Evolutionary conservation across 1,140 invertebrate species (phyloP).

Genomic region (Cephus cinctus): DNA sequence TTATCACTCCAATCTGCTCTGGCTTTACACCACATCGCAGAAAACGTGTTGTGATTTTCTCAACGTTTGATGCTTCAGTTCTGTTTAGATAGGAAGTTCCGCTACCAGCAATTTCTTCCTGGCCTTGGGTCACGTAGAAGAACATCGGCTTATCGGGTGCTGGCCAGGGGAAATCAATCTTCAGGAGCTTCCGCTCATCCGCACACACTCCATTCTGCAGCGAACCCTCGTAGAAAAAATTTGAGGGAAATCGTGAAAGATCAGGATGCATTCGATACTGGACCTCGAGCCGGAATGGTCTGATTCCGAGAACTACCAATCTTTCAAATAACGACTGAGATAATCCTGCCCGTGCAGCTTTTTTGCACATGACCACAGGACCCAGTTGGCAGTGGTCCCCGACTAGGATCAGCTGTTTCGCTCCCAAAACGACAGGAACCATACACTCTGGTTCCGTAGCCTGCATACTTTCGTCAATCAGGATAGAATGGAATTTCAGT

Average conservation of each 20-base stretch:
- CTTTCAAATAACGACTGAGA: slow-evolving; percentile 98
- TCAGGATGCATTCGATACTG: slow-evolving; percentile 99
- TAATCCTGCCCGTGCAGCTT: slow-evolving; percentile 93
- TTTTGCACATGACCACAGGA: slow-evolving; percentile 99
- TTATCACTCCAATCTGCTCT: slow-evolving; percentile 99
- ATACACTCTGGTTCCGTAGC: slow-evolving; percentile 98
- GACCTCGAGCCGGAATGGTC: slow-evolving; percentile 93
- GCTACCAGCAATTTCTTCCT: slow-evolving; percentile 97
- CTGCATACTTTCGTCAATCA: slow-evolving; percentile 98
- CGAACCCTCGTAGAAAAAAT: slow-evolving; percentile 99
- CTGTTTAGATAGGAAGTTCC: slow-evolving; percentile 98
- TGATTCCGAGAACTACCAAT: slow-evolving; percentile 92
- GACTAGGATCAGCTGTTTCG: slow-evolving; percentile 92
- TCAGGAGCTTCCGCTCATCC: slow-evolving; percentile 85
- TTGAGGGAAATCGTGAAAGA: slow-evolving; percentile 95
- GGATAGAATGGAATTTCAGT: slow-evolving; percentile 94
- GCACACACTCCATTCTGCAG: slow-evolving; percentile 98
- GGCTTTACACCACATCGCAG: slow-evolving; percentile 93
- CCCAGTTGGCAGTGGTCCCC: slow-evolving; percentile 99
- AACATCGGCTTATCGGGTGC: slow-evolving; percentile 96
- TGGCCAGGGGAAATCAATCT: slow-evolving; percentile 98
- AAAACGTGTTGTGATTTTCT: slow-evolving; percentile 94
- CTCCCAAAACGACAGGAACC: slow-evolving; percentile 98
- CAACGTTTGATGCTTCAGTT: slow-evolving; percentile 97
- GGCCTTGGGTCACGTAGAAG: slow-evolving; percentile 96